Evolutionary conservation across 2,113 vertebrate genomes (phyloP), one percentile per base, ranked within the genome.

Genomic region (Macrotis lagotis): DNA sequence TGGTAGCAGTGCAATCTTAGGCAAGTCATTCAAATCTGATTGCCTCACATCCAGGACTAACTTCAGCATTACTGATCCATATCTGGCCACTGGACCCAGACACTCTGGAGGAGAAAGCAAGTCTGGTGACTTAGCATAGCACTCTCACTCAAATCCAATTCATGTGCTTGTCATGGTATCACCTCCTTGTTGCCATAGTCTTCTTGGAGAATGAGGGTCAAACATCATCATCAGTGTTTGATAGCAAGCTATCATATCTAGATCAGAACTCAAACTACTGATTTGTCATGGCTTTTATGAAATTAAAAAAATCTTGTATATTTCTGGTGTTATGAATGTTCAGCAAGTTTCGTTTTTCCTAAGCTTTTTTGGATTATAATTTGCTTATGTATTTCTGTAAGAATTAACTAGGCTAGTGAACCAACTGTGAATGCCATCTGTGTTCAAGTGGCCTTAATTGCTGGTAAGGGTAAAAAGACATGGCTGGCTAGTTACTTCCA

Each of bases 401-500:
- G 59, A 91, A 88, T 49, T 89, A 48, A 91, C 44, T 6, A 49
- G 51, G 59, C 59, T 51, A 89, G 31, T 91, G 93, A 93, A 90
- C 47, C 50, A 52, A 91, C 89, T 55, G 44, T 50, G 92, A 83
- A 90, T 66, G 74, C 90, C 92, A 93, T 94, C 93, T 94, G 92
- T 94, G 66, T 91, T 74, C 51, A 94, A 93, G 50, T 92, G 59
- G 19, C 37, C 44, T n/a, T 90, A 90, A 94, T 91, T 94, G 91
- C 22, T 50, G 88, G 19, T 83, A 91, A 59, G 31, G 48, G 5
- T 49, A 50, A 51, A 92, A 24, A 31, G 47, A 52, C 44, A 26
- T 52, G 14, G 25, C 51, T 51, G n/a, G 2, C 49, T 52, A 92
- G 91, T 93, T 94, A 91, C 48, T 48, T 92, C 22, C 53, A 95